These are phyloP conservation scores for Mythimna ferrago DNA, from an alignment of 2,888 invertebrate species.

Conservation along the genomic window DNA sequence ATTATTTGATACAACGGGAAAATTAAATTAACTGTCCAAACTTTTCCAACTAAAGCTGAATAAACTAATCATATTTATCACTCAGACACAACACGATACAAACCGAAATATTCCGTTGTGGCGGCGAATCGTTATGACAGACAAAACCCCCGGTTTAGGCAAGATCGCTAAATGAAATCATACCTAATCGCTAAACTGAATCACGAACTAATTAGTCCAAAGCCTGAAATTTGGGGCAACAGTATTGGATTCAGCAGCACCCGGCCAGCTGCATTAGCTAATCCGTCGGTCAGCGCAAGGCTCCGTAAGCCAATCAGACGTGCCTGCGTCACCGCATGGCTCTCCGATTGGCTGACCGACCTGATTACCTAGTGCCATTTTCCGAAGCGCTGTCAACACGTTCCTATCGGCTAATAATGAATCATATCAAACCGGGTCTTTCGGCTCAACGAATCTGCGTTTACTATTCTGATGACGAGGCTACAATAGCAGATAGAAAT, in stretches of 20 bases:
- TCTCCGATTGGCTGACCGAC: constrained; percentile 29
- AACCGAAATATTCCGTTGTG: too few species aligned
- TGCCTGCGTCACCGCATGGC: constrained; percentile 26
- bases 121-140: neutral
- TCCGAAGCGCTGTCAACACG: constrained; percentile 36
- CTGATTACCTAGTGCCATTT: constrained; percentile 43
- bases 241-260: constrained; percentile 32
- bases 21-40: neutral
- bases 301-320: constrained; percentile 47
- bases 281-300: constrained; percentile 40
- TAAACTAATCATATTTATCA: neutral
- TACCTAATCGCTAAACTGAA: constrained; percentile 47
- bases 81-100: neutral
- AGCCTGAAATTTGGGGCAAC: constrained; percentile 44
- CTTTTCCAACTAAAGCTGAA: neutral
- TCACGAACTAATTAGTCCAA: constrained; percentile 43
- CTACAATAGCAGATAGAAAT: neutral
- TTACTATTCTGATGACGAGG: constrained; percentile 1
- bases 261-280: constrained; percentile 46
- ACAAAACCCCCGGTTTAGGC: neutral
- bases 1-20: neutral
- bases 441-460: constrained; percentile 1
- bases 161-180: constrained; percentile 43
- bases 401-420: constrained; percentile 10
- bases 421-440: constrained; percentile 3